Evolutionary conservation across 2,888 invertebrate species (phyloP).

Genomic region (Dendrolimus houi): DNA sequence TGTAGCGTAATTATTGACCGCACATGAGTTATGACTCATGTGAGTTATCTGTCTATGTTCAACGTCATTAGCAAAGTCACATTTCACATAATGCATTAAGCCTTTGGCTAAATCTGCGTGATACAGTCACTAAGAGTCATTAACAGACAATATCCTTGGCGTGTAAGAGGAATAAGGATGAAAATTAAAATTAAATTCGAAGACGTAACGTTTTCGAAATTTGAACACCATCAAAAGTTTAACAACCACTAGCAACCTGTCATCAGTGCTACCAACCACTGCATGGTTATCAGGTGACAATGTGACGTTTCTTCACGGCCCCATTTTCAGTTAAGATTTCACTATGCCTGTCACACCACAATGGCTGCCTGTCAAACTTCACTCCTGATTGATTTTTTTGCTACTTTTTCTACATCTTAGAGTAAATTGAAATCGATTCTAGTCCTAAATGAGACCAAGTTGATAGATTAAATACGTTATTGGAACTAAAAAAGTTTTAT

Average conservation of each 20-base stretch:
- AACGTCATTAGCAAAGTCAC: too few relatives aligned
- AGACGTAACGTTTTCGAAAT: not conserved
- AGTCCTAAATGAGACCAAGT: constrained; percentile 1
- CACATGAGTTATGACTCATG: too few relatives aligned
- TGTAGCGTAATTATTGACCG: too few relatives aligned
- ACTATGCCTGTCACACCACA: constrained; percentile 61
- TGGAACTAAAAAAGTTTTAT: too few relatives aligned
- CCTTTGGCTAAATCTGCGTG: too few relatives aligned
- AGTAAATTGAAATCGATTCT: constrained; percentile 63
- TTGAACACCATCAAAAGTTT: constrained; percentile 17
- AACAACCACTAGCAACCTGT: constrained; percentile 29
- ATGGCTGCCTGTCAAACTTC: constrained; percentile 57
- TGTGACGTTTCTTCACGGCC: constrained; percentile 51
- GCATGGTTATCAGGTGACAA: constrained; percentile 58
- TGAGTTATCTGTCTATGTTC: too few relatives aligned
- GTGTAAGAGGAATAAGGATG: too few relatives aligned
- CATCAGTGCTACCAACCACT: constrained; percentile 14
- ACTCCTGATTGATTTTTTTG: constrained; percentile 71
- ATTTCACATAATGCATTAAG: too few relatives aligned
- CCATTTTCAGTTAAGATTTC: constrained; percentile 55
- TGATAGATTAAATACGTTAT: too few relatives aligned
- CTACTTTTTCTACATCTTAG: constrained; percentile 40
- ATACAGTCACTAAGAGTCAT: too few relatives aligned
- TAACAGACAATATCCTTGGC: too few relatives aligned
- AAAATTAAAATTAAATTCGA: too few relatives aligned